phyloP scores from a whole-genome alignment of 2,888 invertebrate species.

The Sabellastarte sp. region DNA sequence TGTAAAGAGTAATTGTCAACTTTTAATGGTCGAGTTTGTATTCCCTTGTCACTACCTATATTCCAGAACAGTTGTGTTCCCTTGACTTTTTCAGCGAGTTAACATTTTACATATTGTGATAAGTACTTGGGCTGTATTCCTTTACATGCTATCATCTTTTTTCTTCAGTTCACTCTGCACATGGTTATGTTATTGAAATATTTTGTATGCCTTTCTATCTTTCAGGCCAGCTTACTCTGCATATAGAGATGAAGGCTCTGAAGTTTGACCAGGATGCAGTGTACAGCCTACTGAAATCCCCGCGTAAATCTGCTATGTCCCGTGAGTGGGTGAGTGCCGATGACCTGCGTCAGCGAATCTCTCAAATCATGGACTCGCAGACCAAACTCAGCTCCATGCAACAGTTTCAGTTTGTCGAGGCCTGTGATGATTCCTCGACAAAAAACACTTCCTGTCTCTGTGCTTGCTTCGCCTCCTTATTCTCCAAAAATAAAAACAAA shows the following conservation, averaged over 20 bases:
- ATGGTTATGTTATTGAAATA: not conserved
- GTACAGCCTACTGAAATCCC: conserved; percentile 3
- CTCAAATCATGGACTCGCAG: conserved; percentile 4
- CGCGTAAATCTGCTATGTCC: not conserved
- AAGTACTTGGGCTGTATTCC: too few relatives aligned
- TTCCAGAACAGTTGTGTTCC: too few relatives aligned
- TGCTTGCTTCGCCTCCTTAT: conserved; percentile 34
- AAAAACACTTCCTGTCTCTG: conserved; percentile 35
- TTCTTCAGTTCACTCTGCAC: too few relatives aligned
- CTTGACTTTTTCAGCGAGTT: too few relatives aligned
- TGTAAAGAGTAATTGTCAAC: too few relatives aligned
- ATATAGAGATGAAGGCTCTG: conserved; percentile 42
- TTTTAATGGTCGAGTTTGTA: too few relatives aligned
- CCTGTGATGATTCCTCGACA: not conserved
- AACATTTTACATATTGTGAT: too few relatives aligned
- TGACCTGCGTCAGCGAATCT: conserved; percentile 12
- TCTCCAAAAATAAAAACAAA: conserved; percentile 6
- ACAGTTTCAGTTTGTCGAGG: conserved; percentile 8
- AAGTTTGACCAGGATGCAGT: conserved; percentile 20
- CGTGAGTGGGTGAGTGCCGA: conserved; percentile 24
- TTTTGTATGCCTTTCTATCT: not conserved
- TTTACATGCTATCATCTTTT: too few relatives aligned
- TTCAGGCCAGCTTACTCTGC: conserved; percentile 46
- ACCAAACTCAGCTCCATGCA: conserved; percentile 8
- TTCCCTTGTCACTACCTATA: too few relatives aligned